Conservation (phyloP, 2,888 invertebrate genomes). For the Nymphalis c-album region DNA sequence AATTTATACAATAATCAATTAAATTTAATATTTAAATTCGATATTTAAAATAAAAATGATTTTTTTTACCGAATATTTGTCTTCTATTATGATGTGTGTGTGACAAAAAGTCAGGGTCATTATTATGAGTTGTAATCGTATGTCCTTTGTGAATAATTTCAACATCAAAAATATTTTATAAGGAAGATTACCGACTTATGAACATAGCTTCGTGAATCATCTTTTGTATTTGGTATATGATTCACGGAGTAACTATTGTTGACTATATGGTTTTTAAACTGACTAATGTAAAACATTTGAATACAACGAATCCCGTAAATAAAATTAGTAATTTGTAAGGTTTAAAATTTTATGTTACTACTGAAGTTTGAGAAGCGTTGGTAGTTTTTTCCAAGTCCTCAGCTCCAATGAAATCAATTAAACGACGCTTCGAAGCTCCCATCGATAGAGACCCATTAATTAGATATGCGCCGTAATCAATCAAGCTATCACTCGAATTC, state of each 20-base stretch:
- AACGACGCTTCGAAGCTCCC: slow-evolving; percentile 59
- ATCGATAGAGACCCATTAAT: slow-evolving; percentile 62
- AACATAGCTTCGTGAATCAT: slow-evolving; percentile 34
- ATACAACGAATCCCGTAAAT: too few species aligned
- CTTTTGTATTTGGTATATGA: slow-evolving; percentile 18
- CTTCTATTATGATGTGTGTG: too few species aligned
- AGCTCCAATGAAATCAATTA: slow-evolving; percentile 73
- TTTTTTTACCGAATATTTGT: too few species aligned
- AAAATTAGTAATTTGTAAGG: background rate
- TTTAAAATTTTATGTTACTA: too few species aligned
- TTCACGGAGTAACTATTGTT: slow-evolving; percentile 4
- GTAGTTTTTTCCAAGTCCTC: slow-evolving; percentile 50
- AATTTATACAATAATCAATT: background rate
- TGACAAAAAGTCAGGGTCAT: too few species aligned
- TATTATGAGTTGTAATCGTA: too few species aligned
- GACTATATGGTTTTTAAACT: background rate
- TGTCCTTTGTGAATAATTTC: too few species aligned
- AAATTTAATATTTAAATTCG: background rate
- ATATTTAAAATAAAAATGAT: background rate
- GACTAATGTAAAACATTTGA: background rate
- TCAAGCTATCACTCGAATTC: slow-evolving; percentile 48
- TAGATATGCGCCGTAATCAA: slow-evolving; percentile 65
- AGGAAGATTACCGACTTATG: slow-evolving; percentile 13
- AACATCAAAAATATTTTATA: too few species aligned
- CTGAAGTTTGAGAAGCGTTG: slow-evolving; percentile 57